Base-by-base conservation (phyloP, 2,797 vertebrate genomes). In the Hydrocynus forskahlii region DNA sequence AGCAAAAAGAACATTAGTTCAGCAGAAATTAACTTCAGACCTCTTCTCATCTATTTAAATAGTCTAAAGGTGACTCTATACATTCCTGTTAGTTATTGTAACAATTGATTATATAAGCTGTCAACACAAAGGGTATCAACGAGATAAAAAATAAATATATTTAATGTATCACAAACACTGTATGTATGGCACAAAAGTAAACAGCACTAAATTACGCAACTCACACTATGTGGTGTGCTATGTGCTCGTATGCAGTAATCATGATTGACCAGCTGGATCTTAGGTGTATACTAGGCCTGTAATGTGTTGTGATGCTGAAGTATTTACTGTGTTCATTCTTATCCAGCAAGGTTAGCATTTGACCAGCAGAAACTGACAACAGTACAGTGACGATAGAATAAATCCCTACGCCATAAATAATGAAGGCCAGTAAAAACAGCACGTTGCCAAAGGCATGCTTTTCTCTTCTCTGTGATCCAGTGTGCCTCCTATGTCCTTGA, bases 381-480 rank as follows among this genome's bases (percentile, higher is more conserved):
- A 62, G 35, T 59, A 81, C 67, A 84, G 82, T 66, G 69, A 81
- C 81, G 70, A 83, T 66, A 79, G 73, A 82, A 72, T 80, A 80
- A 64, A 88, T 84, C 87, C 88, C 77, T 73, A 59, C 23, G 64
- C 63, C 76, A 38, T 78, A 85, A 90, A 91, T 85, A 85, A 89
- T 85, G 57, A 60, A 70, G 81, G 78, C 81, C 72, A 63, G 67
- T 89, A 91, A 92, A 89, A 91, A 88, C 79, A 89, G 81, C 81
- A 70, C 64, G 80, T 75, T 81, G 81, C 80, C 79, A 74, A 69
- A 83, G 86, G 82, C 86, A 77, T 71, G 78, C 29, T 62, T 81
- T 75, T 68, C 54, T 50, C 79, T 19, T 73, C 62, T 75, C 73
- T 84, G 62, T 83, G 80, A 76, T 84, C 78, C 45, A 80, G 54